phyloP scores from a whole-genome alignment of 2,888 invertebrate genomes.

The Pyrgus malvae region DNA sequence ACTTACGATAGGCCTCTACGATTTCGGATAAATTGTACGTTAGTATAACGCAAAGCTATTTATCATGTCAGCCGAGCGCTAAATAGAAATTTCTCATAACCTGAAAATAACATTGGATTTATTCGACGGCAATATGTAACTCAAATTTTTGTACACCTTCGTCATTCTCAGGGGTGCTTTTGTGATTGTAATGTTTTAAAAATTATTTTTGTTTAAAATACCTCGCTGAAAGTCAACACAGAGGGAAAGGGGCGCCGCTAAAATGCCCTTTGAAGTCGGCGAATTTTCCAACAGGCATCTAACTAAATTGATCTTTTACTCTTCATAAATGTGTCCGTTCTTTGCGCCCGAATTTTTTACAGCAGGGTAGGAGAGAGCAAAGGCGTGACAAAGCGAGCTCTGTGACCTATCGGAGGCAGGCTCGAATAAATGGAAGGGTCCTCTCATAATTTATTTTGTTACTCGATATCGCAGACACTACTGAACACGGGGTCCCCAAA shows the following conservation, averaged over 20 bases:
- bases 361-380: conserved; percentile 54
- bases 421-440: conserved; percentile 43
- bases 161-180: not conserved
- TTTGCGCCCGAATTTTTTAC: conserved; percentile 58
- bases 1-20: not conserved
- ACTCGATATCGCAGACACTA: conserved; percentile 26
- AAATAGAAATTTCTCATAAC: not conserved
- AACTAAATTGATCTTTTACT: conserved; percentile 77
- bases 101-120: not conserved
- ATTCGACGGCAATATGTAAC: not conserved
- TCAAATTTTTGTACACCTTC: not conserved
- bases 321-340: conserved; percentile 69
- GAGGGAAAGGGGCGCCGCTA: conserved; percentile 65
- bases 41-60: conserved; percentile 3
- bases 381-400: conserved; percentile 58
- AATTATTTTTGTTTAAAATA: conserved; percentile 52
- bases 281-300: conserved; percentile 71
- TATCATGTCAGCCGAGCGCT: not conserved
- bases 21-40: conserved; percentile 2
- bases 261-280: conserved; percentile 75
- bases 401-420: conserved; percentile 50
- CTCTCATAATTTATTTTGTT: conserved; percentile 31
- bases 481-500: conserved; percentile 7
- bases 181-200: conserved; percentile 6
- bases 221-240: conserved; percentile 66